Evolutionary conservation across 2,797 vertebrate genomes (phyloP), one percentile per base, ranked within the genome.

Genomic region (Syndactyla subalaris): DNA sequence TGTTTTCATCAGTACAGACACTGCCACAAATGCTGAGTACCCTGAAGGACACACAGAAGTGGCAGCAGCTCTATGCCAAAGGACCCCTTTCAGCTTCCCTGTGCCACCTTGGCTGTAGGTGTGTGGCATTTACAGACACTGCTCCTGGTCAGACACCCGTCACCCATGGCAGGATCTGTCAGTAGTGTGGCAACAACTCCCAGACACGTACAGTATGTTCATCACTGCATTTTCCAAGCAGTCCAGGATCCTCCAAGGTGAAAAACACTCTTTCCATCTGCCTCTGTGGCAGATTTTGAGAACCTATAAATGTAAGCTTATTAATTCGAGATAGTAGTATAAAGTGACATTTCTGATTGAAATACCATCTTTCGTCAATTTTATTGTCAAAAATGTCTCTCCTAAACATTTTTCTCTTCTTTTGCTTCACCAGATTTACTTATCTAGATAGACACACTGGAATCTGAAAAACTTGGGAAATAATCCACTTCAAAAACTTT

Each of bases 301-400:
- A 84, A 58, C 32, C 14, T 22, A 43, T 1, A 74, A 59, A 73
- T 12, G 6, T 17, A 72, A 77, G 4, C 30, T 68, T 75, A 52
- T 68, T 65, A 26, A 61, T 39, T 72, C 2, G 3, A 63, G 17
- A 54, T 49, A 54, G 30, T 13, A 32, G 12, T 17, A 72, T 38
- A 29, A 85, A 90, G 39, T 13, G 18, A 63, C 17, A 66, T 43
- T 87, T 92, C 81, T 88, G 21, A 92, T 32, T 89, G 92, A 91
- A 94, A 88, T 27, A 11, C 1, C 15, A 73, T 61, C 8, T 76
- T 88, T 88, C 26, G 58, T 62, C 58, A 79, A 85, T 89, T 95
- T 94, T 74, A 88, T 22, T 43, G 52, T 85, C 21, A 88, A 78
- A 96, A 89, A 65, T 55, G 29, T 70, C 66, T 67, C 72, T 87